Evolutionary conservation across 30 jellyfish, hydroid and myxozoan genomes (phyloP).

Genomic region (Chrysaora quinquecirrha): DNA sequence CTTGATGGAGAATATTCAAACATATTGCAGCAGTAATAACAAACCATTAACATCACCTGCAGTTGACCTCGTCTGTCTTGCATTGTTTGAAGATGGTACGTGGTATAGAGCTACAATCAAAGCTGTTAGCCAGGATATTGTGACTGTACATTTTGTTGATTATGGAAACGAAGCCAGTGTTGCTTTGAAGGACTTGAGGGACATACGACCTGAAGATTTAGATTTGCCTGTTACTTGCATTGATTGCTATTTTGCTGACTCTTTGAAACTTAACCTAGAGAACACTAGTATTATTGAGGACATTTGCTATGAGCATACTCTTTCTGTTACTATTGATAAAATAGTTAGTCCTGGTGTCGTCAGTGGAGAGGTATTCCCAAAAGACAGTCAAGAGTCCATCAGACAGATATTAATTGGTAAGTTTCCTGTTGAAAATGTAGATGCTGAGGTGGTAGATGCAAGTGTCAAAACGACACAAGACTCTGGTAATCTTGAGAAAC

Average conservation of each 20-base stretch:
- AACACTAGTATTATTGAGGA: not conserved
- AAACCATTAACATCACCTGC: not conserved
- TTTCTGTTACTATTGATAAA: constrained; percentile 20
- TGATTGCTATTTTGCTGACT: constrained; percentile 37
- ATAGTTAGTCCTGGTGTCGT: not conserved
- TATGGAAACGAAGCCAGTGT: constrained; percentile 38
- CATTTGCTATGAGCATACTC: constrained; percentile 12
- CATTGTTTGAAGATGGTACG: constrained; percentile 33
- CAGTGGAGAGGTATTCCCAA: not conserved
- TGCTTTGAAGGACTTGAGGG: not conserved
- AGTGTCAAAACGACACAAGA: not conserved
- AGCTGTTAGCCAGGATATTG: not conserved
- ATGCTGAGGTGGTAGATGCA: not conserved
- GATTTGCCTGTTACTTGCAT: constrained; percentile 44
- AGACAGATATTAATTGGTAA: not conserved
- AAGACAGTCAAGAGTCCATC: constrained; percentile 26
- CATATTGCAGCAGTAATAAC: constrained; percentile 15
- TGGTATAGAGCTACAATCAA: constrained; percentile 55
- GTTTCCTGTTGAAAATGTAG: not conserved
- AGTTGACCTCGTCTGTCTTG: constrained; percentile 30
- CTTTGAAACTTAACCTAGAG: not conserved
- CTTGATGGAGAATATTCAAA: constrained; percentile 14
- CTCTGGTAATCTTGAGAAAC: not conserved
- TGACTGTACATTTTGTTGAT: constrained; percentile 43
- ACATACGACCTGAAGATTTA: not conserved